Evolutionary conservation across 2,888 invertebrate species (phyloP).

Genomic region (Aphrophora alni): DNA sequence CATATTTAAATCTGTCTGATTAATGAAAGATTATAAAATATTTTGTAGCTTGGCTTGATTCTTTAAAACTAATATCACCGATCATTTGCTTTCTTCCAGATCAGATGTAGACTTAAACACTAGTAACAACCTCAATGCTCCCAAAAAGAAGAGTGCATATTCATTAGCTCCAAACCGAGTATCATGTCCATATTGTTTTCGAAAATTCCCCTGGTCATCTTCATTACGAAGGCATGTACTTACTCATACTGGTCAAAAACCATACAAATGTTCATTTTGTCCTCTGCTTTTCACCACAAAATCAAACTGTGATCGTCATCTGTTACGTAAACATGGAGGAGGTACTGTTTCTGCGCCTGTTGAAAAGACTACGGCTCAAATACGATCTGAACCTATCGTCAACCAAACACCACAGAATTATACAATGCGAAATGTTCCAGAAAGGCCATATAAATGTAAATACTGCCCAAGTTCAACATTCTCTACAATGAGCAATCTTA

Average conservation of each 20-base stretch:
- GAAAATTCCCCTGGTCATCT: constrained; percentile 97
- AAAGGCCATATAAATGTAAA: constrained; percentile 79
- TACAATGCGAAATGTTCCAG: constrained; percentile 72
- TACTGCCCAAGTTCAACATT: constrained; percentile 84
- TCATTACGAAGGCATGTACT: constrained; percentile 93
- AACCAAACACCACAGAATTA: constrained; percentile 58
- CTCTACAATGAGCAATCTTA: constrained; percentile 77
- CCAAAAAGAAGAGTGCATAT: constrained; percentile 93
- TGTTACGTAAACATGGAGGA: constrained; percentile 58
- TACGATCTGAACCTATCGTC: neutral
- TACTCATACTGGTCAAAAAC: constrained; percentile 96
- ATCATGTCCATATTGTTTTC: constrained; percentile 89
- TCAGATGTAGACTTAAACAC: constrained; percentile 67
- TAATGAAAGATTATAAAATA: too few relatives aligned
- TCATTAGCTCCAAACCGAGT: constrained; percentile 94
- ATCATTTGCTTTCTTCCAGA: constrained; percentile 59
- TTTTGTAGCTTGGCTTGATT: too few relatives aligned
- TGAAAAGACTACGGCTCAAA: neutral
- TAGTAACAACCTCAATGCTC: constrained; percentile 56
- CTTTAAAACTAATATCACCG: too few relatives aligned
- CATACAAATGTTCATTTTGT: constrained; percentile 94
- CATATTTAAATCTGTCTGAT: too few relatives aligned
- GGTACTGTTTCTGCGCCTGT: constrained; percentile 44
- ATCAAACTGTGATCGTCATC: constrained; percentile 95
- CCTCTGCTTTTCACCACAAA: constrained; percentile 95